Evolutionary conservation across 2,888 invertebrate species (phyloP).

Genomic region (Pollenia angustigena): DNA sequence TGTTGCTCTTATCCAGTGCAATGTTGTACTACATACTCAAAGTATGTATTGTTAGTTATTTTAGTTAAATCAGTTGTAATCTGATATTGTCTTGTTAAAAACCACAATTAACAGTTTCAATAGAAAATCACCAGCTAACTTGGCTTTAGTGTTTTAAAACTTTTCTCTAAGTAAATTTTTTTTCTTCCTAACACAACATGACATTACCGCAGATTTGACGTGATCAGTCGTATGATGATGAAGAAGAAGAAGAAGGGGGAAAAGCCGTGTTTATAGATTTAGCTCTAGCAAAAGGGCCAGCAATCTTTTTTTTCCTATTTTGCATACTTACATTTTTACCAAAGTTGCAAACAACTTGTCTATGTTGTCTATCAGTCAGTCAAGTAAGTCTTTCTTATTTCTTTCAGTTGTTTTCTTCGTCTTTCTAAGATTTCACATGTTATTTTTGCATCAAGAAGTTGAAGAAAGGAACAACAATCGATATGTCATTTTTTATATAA

Average conservation of each 20-base stretch:
- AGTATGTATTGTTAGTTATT: conserved; percentile 58
- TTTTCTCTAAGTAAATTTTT: conserved; percentile 24
- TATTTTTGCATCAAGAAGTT: conserved; percentile 38
- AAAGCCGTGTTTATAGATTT: not conserved
- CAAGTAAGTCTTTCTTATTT: conserved; percentile 51
- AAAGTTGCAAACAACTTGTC: conserved; percentile 73
- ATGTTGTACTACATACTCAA: conserved; percentile 56
- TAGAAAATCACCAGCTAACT: conserved; percentile 73
- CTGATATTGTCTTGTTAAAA: conserved; percentile 73
- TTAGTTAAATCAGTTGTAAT: conserved; percentile 70
- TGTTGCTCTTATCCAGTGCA: conserved; percentile 40
- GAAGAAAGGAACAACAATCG: conserved; percentile 57
- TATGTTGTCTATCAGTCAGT: conserved; percentile 68
- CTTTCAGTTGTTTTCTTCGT: conserved; percentile 46
- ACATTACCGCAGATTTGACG: conserved; percentile 70
- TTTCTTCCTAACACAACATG: conserved; percentile 53
- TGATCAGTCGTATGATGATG: conserved; percentile 59
- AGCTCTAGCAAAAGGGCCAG: conserved; percentile 52
- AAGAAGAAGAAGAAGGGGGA: conserved; percentile 22
- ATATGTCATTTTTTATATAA: conserved; percentile 70
- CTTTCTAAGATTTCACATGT: conserved; percentile 67
- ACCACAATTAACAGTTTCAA: conserved; percentile 74
- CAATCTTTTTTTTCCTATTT: conserved; percentile 23
- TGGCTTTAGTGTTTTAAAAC: conserved; percentile 34
- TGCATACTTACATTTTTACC: conserved; percentile 59